Evolutionary conservation across 2,797 vertebrate species (phyloP), one percentile per base, ranked within the genome.

Genomic region (Amblyopsis hoosieri): DNA sequence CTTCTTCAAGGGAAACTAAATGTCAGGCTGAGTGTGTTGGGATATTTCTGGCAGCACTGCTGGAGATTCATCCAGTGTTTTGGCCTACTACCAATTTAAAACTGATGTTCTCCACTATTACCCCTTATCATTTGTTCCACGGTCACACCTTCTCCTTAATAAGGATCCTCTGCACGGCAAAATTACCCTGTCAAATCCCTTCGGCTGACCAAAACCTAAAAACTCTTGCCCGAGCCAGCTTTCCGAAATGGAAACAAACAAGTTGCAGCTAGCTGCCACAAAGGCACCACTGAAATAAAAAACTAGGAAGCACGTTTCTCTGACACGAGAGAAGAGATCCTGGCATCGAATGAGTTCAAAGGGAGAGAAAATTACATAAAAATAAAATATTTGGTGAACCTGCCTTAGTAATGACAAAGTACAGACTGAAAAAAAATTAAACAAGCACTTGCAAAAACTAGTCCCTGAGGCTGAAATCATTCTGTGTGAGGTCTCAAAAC

Each of bases 41-140:
- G 66, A 75, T 78, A 71, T 82, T 80, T 87, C 72, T 87, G 84
- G 80, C 83, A 71, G 69, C 31, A 56, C 64, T 12, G 17, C 64
- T 75, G 80, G 77, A 82, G 67, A 77, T 78, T 79, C 76, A 85
- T 87, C 80, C 85, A 77, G 66, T 5, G 13, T 62, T 74, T 76
- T 84, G 81, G 76, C 75, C 54, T 71, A 57, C 17, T 17, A 85
- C 61, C 68, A 75, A 66, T 72, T 72, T 57, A 60, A 72, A 61
- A 58, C 67, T 74, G 70, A 66, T 70, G 74, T 72, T 82, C 78
- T 80, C 57, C 68, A 61, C 70, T 81, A 75, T 79, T 82, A 79
- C 63, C 52, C 57, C 64, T 67, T 63, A 66, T 71, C 55, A 73
- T 68, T 78, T 83, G 85, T 82, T 70, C 81, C 81, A 53, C 37